Evolutionary conservation across 2,888 invertebrate genomes (phyloP).

Genomic region (Iselma pallidipennis): DNA sequence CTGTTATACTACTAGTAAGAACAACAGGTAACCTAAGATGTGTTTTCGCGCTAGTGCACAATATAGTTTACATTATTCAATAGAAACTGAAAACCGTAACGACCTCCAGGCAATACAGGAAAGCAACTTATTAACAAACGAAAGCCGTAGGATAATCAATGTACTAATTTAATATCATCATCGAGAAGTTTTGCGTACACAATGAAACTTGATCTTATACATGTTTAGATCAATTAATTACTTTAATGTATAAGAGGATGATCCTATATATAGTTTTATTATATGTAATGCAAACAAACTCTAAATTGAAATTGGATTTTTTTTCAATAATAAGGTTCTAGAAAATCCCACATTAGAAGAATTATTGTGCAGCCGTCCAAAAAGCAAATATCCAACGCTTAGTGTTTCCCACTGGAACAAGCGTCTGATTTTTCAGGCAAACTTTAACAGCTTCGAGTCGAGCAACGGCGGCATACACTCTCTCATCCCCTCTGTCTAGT

Average conservation of each 20-base stretch:
- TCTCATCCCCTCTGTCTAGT: conserved; percentile 6
- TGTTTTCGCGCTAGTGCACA: conserved; percentile 19
- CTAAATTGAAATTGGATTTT: too few species aligned
- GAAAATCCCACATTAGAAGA: too few species aligned
- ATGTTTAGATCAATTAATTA: conserved; percentile 16
- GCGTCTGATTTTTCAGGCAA: too few species aligned
- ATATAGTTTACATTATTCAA: conserved; percentile 22
- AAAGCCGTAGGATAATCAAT: conserved; percentile 22
- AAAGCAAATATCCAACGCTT: too few species aligned
- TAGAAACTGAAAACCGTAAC: conserved; percentile 21
- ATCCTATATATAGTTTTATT: too few species aligned
- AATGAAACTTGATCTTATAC: conserved; percentile 20
- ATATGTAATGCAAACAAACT: too few species aligned
- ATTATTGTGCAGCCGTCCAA: too few species aligned
- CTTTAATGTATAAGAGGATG: not conserved
- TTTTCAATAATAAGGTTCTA: too few species aligned
- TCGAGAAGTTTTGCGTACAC: conserved; percentile 10
- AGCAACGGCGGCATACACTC: not conserved
- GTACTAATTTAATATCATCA: conserved; percentile 21
- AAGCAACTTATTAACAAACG: conserved; percentile 15
- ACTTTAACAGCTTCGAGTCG: not conserved
- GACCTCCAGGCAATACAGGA: conserved; percentile 9
- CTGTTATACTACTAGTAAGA: conserved; percentile 13
- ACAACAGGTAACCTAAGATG: conserved; percentile 23
- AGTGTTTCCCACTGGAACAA: too few species aligned